Evolutionary conservation across 2,797 vertebrate genomes (phyloP), one percentile per base, ranked within the genome.

Genomic region (Poecilia gillii): DNA sequence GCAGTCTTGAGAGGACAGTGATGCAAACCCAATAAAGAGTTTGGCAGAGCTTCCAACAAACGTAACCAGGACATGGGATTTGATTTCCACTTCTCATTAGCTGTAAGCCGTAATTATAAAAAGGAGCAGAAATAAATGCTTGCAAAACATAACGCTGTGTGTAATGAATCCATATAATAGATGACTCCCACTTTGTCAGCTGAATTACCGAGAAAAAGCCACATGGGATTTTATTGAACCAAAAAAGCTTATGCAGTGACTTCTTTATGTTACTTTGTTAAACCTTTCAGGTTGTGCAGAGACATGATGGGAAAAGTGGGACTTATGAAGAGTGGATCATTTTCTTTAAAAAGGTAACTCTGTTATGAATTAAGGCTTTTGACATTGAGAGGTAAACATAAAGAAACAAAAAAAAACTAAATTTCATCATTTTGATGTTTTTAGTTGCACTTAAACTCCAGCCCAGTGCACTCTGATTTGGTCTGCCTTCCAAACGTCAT

Each of bases 311-410:
- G 13, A 76, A 78, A 72, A 68, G 53, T 73, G 84, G 11, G 25
- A 78, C 25, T 80, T 73, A 59, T 71, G 71, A 82, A 74, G 68
- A 83, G 85, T 84, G 78, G 74, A 90, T 86, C 83, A 89, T 41
- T 76, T 74, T 88, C 73, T 82, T 66, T 59, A 72, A 85, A 59
- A 91, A 89, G 86, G 78, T 33, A 18, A 16, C 49, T 68, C 28
- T 89, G 74, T 85, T 62, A 74, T 87, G 87, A 31, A 80, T 94
- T 95, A 96, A 95, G 93, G 94, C 94, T 90, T 89, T 72, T 83
- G 87, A 91, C 91, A 91, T 86, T 90, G 80, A 81, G 83, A 89
- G 81, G 84, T 73, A 76, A 85, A 90, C 73, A 88, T 89, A 86
- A 81, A 88, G 85, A 84, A 51, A n/a, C n/a, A n/a, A 75, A 51